Base-by-base conservation (phyloP, 2,113 vertebrate genomes). In the Phoenicopterus ruber region DNA sequence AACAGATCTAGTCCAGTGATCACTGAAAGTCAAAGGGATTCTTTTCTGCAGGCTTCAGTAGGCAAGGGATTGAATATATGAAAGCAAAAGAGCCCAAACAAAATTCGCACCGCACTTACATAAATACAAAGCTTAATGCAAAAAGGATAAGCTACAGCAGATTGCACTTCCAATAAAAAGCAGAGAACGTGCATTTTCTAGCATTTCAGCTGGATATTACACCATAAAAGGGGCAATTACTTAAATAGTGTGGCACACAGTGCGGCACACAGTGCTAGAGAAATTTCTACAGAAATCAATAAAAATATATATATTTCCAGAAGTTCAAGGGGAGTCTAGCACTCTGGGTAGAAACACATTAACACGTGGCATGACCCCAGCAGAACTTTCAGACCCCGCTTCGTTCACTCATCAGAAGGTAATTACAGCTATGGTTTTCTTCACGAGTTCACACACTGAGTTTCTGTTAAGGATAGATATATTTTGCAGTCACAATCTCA, bases 301-400 rank as follows among this genome's bases (percentile, higher is more conserved):
- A 78, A 44, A 82, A 49, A 81, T 17, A 20, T 0, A 2, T 16
- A 1, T 31, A 40, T 59, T 61, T 76, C 42, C 19, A 66, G 9
- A 90, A 84, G 62, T 50, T 91, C 24, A 74, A 81, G 32, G 34
- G 21, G 6, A 72, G 10, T 10, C 28, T 32, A 54, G 9, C 28
- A 38, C 38, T 79, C 77, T 81, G 32, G 17, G 73, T 14, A 79
- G 58, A 85, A 76, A 46, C 18, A 91, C 36, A 29, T 4, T 42
- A 74, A 46, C 0, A 0, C 0, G 0, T 50, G 28, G 28, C 66
- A 69, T 16, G 55, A 87, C 20, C 61, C 31, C 80, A 80, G 31
- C 4, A 62, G 62, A 91, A 72, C 59, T 50, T 74, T 63, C 67
- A 80, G 66, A 57, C 42, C 40, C 24, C 2, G 2, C 47, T 47